These are phyloP conservation scores for Latrodectus elegans DNA, from an alignment of 2,888 invertebrate genomes.

Conservation along the genomic window DNA sequence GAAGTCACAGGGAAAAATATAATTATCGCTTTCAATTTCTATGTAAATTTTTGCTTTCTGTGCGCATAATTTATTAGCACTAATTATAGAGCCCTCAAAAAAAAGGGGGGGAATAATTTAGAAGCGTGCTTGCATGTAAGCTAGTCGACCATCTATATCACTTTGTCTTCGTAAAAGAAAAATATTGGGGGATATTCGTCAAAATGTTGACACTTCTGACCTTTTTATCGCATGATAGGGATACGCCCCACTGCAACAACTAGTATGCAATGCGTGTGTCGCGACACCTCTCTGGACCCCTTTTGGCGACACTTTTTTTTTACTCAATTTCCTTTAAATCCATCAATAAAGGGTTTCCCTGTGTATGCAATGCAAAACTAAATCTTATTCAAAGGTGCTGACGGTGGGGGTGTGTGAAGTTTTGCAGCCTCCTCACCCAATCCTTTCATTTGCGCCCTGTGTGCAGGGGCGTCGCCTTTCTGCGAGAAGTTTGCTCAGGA, in stretches of 20 bases:
- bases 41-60: too few relatives aligned
- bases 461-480: constrained; percentile 1
- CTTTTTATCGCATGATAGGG: background rate
- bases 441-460: background rate
- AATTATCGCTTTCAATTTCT: too few relatives aligned
- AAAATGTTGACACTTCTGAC: background rate
- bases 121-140: too few relatives aligned
- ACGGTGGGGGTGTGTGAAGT: background rate
- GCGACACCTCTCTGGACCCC: background rate
- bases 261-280: constrained; percentile 1
- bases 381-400: background rate
- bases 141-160: too few relatives aligned
- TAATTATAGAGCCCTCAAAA: too few relatives aligned
- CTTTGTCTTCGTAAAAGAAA: too few relatives aligned
- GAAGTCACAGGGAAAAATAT: too few relatives aligned
- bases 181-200: background rate
- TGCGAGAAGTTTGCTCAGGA: background rate
- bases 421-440: background rate
- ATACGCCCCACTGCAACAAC: background rate
- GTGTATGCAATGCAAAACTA: background rate
- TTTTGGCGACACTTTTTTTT: too few relatives aligned
- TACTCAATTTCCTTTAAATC: too few relatives aligned
- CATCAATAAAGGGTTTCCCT: background rate
- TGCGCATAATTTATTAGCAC: too few relatives aligned
- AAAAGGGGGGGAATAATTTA: too few relatives aligned